Percentiles rank a stretch among this genome's conserved stretches.
These are phyloP conservation scores for Ectropis grisescens DNA, from an alignment of 1,140 invertebrate genomes.

Conservation along the genomic window DNA sequence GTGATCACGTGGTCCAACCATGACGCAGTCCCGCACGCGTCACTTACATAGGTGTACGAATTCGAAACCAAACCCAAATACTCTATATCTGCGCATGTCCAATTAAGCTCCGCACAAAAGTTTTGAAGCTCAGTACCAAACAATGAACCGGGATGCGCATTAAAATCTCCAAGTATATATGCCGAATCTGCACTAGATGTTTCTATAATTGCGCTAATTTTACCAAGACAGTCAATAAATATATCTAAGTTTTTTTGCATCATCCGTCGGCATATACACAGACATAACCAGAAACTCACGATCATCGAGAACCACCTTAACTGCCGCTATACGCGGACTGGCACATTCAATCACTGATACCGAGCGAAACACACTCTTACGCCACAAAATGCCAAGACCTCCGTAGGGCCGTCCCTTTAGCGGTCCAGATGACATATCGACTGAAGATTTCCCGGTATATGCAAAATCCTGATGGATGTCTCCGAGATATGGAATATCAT, in stretches of 20 bases:
- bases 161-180: conserved; percentile 5
- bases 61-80: neutral
- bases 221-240: neutral
- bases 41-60: conserved; percentile 7
- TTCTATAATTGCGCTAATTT: conserved; percentile 6
- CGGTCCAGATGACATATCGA: conserved; percentile 4
- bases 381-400: conserved; percentile 5
- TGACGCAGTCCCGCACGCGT: neutral
- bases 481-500: conserved; percentile 1
- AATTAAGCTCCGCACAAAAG: neutral
- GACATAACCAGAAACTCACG: neutral
- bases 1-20: conserved; percentile 5
- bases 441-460: conserved; percentile 1
- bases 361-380: neutral
- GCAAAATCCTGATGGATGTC: conserved; percentile 1
- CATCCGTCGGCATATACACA: conserved; percentile 6
- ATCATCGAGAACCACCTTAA: neutral
- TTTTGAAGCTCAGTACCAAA: neutral
- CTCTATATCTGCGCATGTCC: conserved; percentile 1
- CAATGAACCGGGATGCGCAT: neutral
- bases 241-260: neutral
- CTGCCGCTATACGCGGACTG: neutral
- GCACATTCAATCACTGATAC: conserved; percentile 1
- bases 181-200: conserved; percentile 1
- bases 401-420: conserved; percentile 6